A percentile compares a stretch with the other conserved stretches of the same genome.
phyloP scores from a whole-genome alignment of 2,113 vertebrate genomes.

The Sus scrofa region DNA sequence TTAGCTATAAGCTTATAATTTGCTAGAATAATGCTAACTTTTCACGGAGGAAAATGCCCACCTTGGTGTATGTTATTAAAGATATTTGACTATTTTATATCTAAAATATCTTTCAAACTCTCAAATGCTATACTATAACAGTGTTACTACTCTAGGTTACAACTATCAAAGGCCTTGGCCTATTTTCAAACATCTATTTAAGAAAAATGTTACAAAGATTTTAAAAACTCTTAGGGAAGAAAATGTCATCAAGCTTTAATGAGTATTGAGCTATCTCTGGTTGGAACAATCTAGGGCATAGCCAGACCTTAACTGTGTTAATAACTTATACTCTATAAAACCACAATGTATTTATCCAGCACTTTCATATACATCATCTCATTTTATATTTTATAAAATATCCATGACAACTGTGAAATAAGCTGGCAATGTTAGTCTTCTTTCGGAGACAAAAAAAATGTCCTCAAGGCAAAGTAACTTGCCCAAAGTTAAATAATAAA shows the following conservation, averaged over 20 bases:
- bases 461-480: not conserved
- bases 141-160: not conserved
- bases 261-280: constrained; percentile 9
- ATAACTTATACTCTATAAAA: constrained; percentile 55
- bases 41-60: not conserved
- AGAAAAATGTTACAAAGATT: constrained; percentile 14
- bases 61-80: not conserved
- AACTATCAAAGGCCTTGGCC: not conserved
- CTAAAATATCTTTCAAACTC: not conserved
- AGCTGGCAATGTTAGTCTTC: not conserved
- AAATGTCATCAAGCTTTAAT: constrained; percentile 60
- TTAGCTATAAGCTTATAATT: not conserved
- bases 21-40: not conserved
- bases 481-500: not conserved
- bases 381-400: no score
- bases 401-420: constrained; percentile 31
- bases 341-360: not conserved
- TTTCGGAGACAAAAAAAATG: constrained; percentile 31
- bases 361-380: not conserved
- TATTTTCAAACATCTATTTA: constrained; percentile 47
- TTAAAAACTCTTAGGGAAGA: constrained; percentile 26
- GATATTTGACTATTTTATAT: not conserved
- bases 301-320: constrained; percentile 8
- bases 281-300: constrained; percentile 37
- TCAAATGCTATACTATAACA: not conserved